phyloP scores from a whole-genome alignment of 2,888 invertebrate genomes.

The Eristalis arbustorum region DNA sequence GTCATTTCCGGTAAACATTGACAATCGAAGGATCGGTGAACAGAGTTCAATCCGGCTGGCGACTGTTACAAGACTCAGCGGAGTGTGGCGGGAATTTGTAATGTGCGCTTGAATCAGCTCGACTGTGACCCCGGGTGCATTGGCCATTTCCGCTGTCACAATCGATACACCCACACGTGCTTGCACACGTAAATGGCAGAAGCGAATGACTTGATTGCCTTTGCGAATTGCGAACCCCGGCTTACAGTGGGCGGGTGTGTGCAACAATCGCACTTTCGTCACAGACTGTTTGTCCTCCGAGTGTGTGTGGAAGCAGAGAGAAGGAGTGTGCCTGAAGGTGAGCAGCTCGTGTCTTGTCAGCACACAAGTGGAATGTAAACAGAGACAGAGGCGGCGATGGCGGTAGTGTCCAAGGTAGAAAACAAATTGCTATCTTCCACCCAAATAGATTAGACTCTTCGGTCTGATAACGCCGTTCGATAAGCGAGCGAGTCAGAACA shows the following conservation, averaged over 20 bases:
- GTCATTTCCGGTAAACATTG: slow-evolving; percentile 60
- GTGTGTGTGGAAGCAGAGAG: not conserved
- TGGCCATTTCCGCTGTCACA: slow-evolving; percentile 37
- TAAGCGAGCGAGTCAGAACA: slow-evolving; percentile 5
- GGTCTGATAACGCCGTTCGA: slow-evolving; percentile 17
- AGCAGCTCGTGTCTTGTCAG: slow-evolving; percentile 41
- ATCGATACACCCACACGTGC: slow-evolving; percentile 30
- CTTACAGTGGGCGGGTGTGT: not conserved
- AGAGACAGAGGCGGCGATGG: not conserved
- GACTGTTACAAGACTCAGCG: not conserved
- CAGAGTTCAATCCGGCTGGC: slow-evolving; percentile 22
- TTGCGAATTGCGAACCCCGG: not conserved
- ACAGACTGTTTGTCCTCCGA: not conserved
- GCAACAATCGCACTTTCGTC: not conserved
- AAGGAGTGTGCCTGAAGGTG: slow-evolving; percentile 7
- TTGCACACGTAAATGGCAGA: slow-evolving; percentile 10
- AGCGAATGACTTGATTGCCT: slow-evolving; percentile 17
- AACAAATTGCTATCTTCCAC: slow-evolving; percentile 28
- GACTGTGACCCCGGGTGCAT: slow-evolving; percentile 40
- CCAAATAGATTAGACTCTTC: slow-evolving; percentile 41
- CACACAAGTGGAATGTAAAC: not conserved
- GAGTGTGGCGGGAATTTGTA: slow-evolving; percentile 43
- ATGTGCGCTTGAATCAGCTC: slow-evolving; percentile 27
- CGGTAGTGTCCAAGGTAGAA: not conserved
- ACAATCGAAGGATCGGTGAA: slow-evolving; percentile 18